Conservation (phyloP, 2,113 vertebrate genomes). For the Heterochromis multidens region DNA sequence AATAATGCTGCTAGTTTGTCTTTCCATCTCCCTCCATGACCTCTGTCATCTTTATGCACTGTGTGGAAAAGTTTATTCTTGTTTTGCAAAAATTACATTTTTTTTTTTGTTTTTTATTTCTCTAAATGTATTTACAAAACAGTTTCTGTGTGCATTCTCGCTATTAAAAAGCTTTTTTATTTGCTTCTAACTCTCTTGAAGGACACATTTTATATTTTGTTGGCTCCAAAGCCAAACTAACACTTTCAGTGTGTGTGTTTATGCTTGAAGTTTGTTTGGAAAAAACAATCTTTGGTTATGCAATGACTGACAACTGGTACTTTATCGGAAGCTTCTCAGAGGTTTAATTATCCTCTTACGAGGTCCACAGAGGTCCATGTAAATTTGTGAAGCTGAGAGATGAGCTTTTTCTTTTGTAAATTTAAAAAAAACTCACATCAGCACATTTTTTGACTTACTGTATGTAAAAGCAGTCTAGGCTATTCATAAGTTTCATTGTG, state of each 20-base stretch:
- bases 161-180: neutral
- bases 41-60: conserved; percentile 32
- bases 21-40: conserved; percentile 37
- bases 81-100: neutral
- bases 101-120: neutral
- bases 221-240: neutral
- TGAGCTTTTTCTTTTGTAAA: neutral
- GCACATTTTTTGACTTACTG: neutral
- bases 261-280: neutral
- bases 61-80: conserved; percentile 21
- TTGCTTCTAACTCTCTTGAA: neutral
- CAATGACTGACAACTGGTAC: neutral
- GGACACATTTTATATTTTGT: neutral
- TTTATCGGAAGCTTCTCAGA: neutral
- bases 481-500: neutral
- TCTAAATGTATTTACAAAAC: neutral
- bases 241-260: neutral
- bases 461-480: neutral
- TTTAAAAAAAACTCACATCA: neutral
- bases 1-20: conserved; percentile 39
- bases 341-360: neutral
- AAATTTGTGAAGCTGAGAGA: neutral
- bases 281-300: neutral
- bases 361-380: neutral
- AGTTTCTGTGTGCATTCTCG: neutral